Percentiles rank a stretch among this genome's conserved stretches.
Conservation (phyloP, 2,113 vertebrate species). For the Cygnus atratus region DNA sequence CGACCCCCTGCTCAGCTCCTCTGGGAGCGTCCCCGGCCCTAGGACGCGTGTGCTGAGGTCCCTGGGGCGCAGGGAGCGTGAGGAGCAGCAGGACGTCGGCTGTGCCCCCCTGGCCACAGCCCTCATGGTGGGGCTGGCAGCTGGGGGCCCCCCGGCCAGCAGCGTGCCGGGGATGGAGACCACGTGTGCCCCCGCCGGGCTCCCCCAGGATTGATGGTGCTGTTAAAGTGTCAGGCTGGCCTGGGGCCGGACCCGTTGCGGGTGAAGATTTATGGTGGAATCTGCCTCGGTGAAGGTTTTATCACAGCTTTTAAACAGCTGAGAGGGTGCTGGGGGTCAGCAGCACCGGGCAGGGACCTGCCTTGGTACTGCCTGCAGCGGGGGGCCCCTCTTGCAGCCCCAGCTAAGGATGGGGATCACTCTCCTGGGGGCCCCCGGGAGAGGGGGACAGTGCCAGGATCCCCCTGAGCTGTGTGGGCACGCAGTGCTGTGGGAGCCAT, state of each 20-base stretch:
- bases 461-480: accelerated
- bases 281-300: slow-evolving; percentile 48
- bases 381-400: background rate
- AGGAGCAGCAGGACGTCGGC: background rate
- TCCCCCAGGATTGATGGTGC: slow-evolving; percentile 46
- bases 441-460: background rate
- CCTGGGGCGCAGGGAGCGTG: background rate
- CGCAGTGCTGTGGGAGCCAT: background rate
- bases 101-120: background rate
- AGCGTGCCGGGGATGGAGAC: accelerated
- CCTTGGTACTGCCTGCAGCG: background rate
- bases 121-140: too few species aligned
- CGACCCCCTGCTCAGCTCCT: background rate
- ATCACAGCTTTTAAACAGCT: background rate
- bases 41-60: background rate
- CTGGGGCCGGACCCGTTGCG: background rate
- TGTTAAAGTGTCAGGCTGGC: slow-evolving; percentile 49
- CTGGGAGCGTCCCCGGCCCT: background rate
- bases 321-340: background rate
- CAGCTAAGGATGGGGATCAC: background rate
- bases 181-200: background rate
- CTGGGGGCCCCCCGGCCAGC: background rate
- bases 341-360: background rate
- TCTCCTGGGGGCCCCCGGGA: accelerated
- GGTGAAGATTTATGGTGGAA: slow-evolving; percentile 38